A percentile compares a stretch with the other conserved stretches of the same genome.
Evolutionary conservation across 2,888 invertebrate species (phyloP).

Genomic region (Parapristionchus giblindavisi): DNA sequence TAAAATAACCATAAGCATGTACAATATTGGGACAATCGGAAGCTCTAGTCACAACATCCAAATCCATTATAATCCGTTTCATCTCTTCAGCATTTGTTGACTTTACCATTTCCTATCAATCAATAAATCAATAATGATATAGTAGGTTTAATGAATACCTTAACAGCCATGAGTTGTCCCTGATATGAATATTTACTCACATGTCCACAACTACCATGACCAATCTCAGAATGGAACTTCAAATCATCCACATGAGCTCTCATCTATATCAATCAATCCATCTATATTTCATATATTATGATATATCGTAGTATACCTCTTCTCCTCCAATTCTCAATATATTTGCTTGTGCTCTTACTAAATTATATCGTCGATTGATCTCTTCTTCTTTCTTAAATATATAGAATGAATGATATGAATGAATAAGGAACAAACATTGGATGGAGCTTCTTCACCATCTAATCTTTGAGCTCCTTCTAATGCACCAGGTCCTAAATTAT

Average conservation of each 20-base stretch:
- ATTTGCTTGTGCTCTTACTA: constrained; percentile 32
- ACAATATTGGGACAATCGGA: constrained; percentile 97
- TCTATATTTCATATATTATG: neutral
- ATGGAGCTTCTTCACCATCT: constrained; percentile 10
- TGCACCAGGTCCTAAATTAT: constrained; percentile 19
- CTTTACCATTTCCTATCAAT: constrained; percentile 81
- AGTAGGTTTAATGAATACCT: constrained; percentile 48
- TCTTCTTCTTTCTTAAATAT: constrained; percentile 22
- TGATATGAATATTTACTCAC: constrained; percentile 87
- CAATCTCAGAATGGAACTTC: constrained; percentile 70
- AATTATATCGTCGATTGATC: constrained; percentile 34
- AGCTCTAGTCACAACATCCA: constrained; percentile 96
- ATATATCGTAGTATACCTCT: too few species aligned
- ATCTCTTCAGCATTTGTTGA: constrained; percentile 96
- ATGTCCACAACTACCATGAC: constrained; percentile 85
- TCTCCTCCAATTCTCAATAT: constrained; percentile 31
- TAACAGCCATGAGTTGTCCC: constrained; percentile 68
- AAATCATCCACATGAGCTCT: constrained; percentile 60
- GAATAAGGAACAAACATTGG: neutral
- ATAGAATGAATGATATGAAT: too few species aligned
- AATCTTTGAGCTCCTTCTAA: constrained; percentile 4
- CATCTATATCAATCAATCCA: neutral
- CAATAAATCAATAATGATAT: neutral
- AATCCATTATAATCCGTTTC: constrained; percentile 96
- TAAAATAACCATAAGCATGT: constrained; percentile 95